Evolutionary conservation across 2,888 invertebrate genomes (phyloP), one percentile per base, ranked within the genome.

Genomic region (Nematopogon swammerdamellus): DNA sequence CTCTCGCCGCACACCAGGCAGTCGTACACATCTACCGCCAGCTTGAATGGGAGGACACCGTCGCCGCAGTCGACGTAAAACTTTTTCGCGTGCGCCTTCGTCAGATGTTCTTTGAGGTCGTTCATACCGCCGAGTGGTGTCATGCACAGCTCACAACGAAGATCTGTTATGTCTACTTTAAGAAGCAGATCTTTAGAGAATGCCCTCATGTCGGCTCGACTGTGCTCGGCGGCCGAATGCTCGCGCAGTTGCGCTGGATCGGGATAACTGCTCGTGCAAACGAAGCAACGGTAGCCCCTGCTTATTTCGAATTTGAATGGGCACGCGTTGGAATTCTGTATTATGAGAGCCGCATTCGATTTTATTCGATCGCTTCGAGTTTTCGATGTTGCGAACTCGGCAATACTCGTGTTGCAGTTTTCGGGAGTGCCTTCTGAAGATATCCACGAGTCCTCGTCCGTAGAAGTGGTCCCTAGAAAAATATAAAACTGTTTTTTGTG

Each of bases 31-130:
- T 61, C 48, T 1, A 56, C 19, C 5, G 59, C 58, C 60, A 71
- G 59, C 14, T 64, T 62, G 50, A 63, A 72, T 51, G 67, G 71
- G 0, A 63, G 68, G 60, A 72, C 64, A 0, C 70, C 70, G 44
- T 68, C 70, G 2, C 58, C 58, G 1, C 62, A 36, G n/a, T 36
- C 62, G 2, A 54, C 48, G 48, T 47, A 56, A 49, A 72, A 69
- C 2, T 57, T 50, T 25, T 55, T 59, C 2, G 53, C 55, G 50
- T 72, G 72, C 4, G 45, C 52, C 0, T 1, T 50, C 42, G 49
- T 54, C 45, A 72, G 59, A 60, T 72, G 71, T 4, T 57, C 52
- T 50, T 62, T 57, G 1, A 67, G 52, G 1, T 29, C 30, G 19
- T 61, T 36, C 54, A 71, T 54, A 57, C 63, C 57, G 19, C 16